A percentile compares a stretch with the other conserved stretches of the same genome.
Evolutionary conservation across 2,888 invertebrate genomes (phyloP).

Genomic region (Drosophila neoperkinsi): DNA sequence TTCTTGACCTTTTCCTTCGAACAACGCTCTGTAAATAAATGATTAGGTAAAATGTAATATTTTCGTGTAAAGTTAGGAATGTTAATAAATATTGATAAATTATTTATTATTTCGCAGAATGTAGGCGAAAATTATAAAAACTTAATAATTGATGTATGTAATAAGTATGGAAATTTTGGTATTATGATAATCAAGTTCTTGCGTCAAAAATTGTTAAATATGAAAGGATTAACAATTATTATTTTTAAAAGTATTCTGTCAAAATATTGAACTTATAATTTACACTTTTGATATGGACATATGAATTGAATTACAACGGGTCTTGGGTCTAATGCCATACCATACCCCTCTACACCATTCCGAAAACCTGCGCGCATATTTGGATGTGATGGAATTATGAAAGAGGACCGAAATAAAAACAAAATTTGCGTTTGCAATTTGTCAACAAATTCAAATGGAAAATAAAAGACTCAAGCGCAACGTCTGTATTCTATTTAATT

Average conservation of each 20-base stretch:
- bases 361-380: not conserved
- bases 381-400: not conserved
- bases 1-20: slow-evolving; percentile 47
- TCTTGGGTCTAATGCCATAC: not conserved
- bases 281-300: not conserved
- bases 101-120: not conserved
- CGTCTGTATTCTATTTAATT: not conserved
- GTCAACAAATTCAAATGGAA: not conserved
- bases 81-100: not conserved
- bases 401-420: not conserved
- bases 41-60: not conserved
- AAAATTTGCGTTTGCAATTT: not conserved
- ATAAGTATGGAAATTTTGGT: not conserved
- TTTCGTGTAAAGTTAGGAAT: not conserved
- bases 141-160: not conserved
- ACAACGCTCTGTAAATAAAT: slow-evolving; percentile 47
- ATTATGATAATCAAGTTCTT: not conserved
- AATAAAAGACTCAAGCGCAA: not conserved
- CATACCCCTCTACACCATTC: not conserved
- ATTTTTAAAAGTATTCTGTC: not conserved
- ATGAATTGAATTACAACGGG: not conserved
- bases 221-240: not conserved
- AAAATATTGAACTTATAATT: not conserved
- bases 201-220: not conserved
- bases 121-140: not conserved